Conservation (phyloP, 1,140 invertebrate species). For the Drosophila kepulauana region DNA sequence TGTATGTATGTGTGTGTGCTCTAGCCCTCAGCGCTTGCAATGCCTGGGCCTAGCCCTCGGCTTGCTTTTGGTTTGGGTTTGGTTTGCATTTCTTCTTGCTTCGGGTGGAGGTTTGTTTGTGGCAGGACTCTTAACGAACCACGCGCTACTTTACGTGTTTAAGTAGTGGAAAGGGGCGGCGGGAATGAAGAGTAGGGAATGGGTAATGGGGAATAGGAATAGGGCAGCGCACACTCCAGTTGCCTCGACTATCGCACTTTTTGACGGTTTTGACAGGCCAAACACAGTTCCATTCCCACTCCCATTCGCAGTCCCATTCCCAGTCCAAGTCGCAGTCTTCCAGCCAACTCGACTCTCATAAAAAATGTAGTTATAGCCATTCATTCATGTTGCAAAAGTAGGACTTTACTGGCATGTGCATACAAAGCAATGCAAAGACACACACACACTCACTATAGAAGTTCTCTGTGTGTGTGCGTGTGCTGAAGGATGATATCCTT, state of each 20-base stretch:
- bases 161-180: not conserved
- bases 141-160: conserved; percentile 14
- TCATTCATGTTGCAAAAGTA: conserved; percentile 76
- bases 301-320: not conserved
- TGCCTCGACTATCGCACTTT: conserved; percentile 62
- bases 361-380: conserved; percentile 76
- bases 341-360: conserved; percentile 49
- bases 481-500: conserved; percentile 17
- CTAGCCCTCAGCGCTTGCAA: conserved; percentile 49
- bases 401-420: conserved; percentile 56
- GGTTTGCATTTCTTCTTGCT: not conserved
- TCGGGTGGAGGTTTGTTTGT: conserved; percentile 21
- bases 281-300: conserved; percentile 29
- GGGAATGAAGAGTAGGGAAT: not conserved
- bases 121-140: conserved; percentile 15
- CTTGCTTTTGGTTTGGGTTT: conserved; percentile 1
- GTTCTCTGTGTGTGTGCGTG: conserved; percentile 22
- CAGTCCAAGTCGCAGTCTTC: conserved; percentile 5
- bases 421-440: conserved; percentile 34
- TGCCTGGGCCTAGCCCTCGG: conserved; percentile 14
- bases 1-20: conserved; percentile 6
- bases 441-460: not conserved
- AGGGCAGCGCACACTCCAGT: conserved; percentile 18
- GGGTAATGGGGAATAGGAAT: not conserved
- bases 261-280: conserved; percentile 75